Conservation (phyloP, 1,140 invertebrate species). For the Listronotus oregonensis region DNA sequence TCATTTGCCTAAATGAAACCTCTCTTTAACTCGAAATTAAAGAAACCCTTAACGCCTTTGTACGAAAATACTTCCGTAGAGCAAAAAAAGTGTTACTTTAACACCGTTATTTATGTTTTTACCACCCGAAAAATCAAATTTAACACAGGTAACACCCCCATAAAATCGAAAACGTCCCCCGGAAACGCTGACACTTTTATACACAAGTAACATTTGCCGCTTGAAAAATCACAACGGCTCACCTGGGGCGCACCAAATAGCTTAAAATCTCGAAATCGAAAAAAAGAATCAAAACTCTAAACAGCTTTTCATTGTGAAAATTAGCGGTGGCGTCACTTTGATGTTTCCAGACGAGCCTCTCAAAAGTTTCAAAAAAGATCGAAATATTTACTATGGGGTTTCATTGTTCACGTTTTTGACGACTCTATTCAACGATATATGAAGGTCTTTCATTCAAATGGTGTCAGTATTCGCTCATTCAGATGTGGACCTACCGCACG, state of each 20-base stretch:
- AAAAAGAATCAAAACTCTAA: constrained; percentile 8
- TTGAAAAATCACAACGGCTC: constrained; percentile 22
- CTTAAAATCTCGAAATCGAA: constrained; percentile 13
- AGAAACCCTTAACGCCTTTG: too few relatives aligned
- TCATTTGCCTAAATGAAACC: too few relatives aligned
- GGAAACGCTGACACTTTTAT: constrained; percentile 26
- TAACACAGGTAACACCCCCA: constrained; percentile 20
- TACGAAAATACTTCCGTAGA: neutral
- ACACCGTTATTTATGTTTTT: neutral
- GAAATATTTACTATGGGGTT: constrained; percentile 30
- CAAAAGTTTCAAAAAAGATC: constrained; percentile 20
- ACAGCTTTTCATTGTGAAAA: constrained; percentile 17
- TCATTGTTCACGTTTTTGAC: constrained; percentile 26
- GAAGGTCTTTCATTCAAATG: constrained; percentile 25
- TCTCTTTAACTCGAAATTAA: too few relatives aligned
- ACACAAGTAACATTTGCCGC: constrained; percentile 2
- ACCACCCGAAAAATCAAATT: neutral
- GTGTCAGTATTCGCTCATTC: constrained; percentile 24
- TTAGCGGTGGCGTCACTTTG: constrained; percentile 30
- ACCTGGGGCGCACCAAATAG: constrained; percentile 17
- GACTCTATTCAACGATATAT: constrained; percentile 23
- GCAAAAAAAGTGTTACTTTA: constrained; percentile 5
- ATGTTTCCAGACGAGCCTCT: constrained; percentile 19
- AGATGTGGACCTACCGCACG: constrained; percentile 29
- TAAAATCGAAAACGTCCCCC: constrained; percentile 13